Base-by-base conservation (phyloP, 2,888 invertebrate species). In the Tillus elongatus region DNA sequence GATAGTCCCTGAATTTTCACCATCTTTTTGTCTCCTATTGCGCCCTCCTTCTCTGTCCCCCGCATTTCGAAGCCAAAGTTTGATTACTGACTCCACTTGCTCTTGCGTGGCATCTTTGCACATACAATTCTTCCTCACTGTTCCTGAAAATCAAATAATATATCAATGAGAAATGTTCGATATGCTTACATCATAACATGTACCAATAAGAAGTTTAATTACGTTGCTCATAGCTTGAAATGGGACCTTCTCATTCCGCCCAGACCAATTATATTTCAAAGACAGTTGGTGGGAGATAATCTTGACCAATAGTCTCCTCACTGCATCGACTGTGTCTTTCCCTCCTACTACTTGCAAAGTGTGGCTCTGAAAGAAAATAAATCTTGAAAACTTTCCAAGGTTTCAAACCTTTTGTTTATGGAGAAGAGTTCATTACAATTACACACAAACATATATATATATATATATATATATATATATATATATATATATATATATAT, bases 191-290 rank as follows among this genome's bases (percentile, higher is more conserved):
- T n/a, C n/a, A n/a, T n/a, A n/a, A n/a, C n/a, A n/a, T 4, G 9
- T n/a, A n/a, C n/a, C n/a, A n/a, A n/a, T n/a, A n/a, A n/a, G n/a
- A n/a, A n/a, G n/a, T n/a, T n/a, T n/a, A n/a, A n/a, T n/a, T n/a
- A n/a, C n/a, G n/a, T n/a, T n/a, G n/a, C n/a, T n/a, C n/a, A n/a
- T n/a, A n/a, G n/a, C n/a, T n/a, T n/a, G n/a, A n/a, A n/a, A n/a
- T n/a, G n/a, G n/a, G n/a, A n/a, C 12, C 32, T 10, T 8, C 8
- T 32, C 10, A 9, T 9, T 11, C 15, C 32, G 8, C 6, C 32
- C 32, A 11, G 15, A 13, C 32, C 32, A 32, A 32, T 32, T 32
- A 32, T 14, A 32, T 32, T 32, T 9, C 6, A 14, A 9, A 4
- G 32, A 4, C 12, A 32, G 14, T 4, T 12, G 4, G 10, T 32